Base-by-base conservation (phyloP, 64 coral and sea anemone genomes). In the Cladopsammia gracilis region DNA sequence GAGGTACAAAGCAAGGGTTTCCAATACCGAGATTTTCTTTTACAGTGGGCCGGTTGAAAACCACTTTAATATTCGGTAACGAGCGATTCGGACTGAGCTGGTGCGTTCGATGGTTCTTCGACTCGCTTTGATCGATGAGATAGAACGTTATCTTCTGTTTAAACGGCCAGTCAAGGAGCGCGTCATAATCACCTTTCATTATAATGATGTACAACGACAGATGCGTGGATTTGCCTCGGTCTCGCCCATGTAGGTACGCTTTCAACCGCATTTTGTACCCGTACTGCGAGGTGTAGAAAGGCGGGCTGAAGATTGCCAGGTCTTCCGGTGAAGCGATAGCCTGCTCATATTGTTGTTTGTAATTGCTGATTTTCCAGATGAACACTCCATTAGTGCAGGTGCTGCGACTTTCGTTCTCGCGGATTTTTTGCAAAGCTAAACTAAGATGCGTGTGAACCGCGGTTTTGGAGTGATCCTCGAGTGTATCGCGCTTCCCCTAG, bases 81-180 rank as follows among this genome's bases (percentile, higher is more conserved):
- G 98, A 99, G 9, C 95, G 91, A 58, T 99, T 99, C 0, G 94
- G 94, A 34, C 98, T 99, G 7, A 99, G 42, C 16, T 93, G 92
- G 43, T 99, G 98, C 12, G 91, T 87, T 50, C 98, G 77, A 64
- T 99, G 98, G 26, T 96, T 93, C 44, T 93, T 93, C 10, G 72
- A 61, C 20, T 99, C 98, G 23, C 98, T 65, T 86, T 99, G 98
- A 78, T 99, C 98, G n/a, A 96, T 83, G 18, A 99, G 91, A 71
- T 88, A 99, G 75, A 99, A 99, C 3, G 98, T 99, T 90, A 99
- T 96, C 89, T 96, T 99, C 60, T 96, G 95, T 14, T 99, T 99
- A 78, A 96, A 99, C 53, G 98, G 98, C 97, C 97, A 99, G 57
- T 96, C 97, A 10, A 99, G 46, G 25, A 99, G 58, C 0, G 94